Percentiles rank a stretch among this genome's conserved stretches.
phyloP scores from a whole-genome alignment of 2,888 invertebrate genomes.

The Clistopyga incitator region DNA sequence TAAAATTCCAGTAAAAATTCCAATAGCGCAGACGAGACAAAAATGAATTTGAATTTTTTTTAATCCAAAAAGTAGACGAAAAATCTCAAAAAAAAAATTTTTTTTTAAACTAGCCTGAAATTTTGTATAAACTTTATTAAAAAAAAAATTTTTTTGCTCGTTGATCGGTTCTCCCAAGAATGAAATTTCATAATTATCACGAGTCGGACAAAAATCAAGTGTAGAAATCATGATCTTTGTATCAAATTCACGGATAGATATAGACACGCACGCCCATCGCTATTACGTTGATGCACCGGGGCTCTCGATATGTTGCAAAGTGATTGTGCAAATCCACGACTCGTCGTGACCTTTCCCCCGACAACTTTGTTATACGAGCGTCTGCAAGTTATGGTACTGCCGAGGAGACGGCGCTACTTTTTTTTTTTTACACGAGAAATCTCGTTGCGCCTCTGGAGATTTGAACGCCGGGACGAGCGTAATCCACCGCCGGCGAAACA shows the following conservation, averaged over 20 bases:
- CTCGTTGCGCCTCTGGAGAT: conserved; percentile 46
- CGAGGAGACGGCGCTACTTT: conserved; percentile 31
- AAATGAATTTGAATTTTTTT: too few species aligned
- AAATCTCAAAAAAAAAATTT: too few species aligned
- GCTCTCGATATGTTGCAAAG: conserved; percentile 69
- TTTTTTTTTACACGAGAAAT: conserved; percentile 30
- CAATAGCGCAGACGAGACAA: too few species aligned
- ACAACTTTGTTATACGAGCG: conserved; percentile 68
- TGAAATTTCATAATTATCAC: background rate
- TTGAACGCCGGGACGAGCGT: conserved; percentile 43
- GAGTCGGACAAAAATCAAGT: background rate
- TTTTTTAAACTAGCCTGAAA: too few species aligned
- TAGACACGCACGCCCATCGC: conserved; percentile 46
- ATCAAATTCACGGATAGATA: conserved; percentile 10
- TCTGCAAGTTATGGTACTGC: conserved; percentile 35
- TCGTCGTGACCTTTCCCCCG: conserved; percentile 70
- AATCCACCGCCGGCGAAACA: conserved; percentile 10
- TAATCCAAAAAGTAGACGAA: too few species aligned
- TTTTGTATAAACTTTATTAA: too few species aligned
- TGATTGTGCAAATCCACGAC: conserved; percentile 70
- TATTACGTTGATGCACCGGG: conserved; percentile 66
- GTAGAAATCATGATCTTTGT: conserved; percentile 4
- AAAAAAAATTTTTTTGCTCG: background rate
- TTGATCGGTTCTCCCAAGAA: background rate
- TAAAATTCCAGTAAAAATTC: too few species aligned